phyloP scores from a whole-genome alignment of 2,888 invertebrate genomes.

The Salticus scenicus region DNA sequence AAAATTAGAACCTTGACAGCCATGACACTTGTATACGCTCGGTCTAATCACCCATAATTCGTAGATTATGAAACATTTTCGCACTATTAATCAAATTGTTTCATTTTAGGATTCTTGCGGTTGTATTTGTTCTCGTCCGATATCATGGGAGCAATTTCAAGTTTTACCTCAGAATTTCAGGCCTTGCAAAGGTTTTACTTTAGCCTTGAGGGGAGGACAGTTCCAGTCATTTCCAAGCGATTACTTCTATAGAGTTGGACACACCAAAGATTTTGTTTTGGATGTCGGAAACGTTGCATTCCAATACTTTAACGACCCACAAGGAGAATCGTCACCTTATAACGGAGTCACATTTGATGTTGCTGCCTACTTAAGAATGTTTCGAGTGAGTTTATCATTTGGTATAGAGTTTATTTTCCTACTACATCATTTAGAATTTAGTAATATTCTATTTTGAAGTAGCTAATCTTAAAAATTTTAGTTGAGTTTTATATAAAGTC shows the following conservation, averaged over 20 bases:
- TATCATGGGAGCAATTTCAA: constrained; percentile 58
- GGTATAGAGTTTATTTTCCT: too few species aligned
- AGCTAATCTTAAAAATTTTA: too few species aligned
- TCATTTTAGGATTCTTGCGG: constrained; percentile 51
- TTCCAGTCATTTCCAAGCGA: constrained; percentile 52
- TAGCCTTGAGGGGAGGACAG: constrained; percentile 51
- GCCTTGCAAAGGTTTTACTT: constrained; percentile 55
- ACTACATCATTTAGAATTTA: too few species aligned
- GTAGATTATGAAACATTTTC: too few species aligned
- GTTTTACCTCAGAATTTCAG: constrained; percentile 56
- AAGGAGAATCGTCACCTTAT: constrained; percentile 49
- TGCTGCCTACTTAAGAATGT: constrained; percentile 47
- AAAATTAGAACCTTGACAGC: too few species aligned
- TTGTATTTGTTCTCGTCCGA: constrained; percentile 53
- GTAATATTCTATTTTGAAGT: too few species aligned
- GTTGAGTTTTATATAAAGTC: too few species aligned
- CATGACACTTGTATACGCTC: too few species aligned
- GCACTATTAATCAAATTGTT: too few species aligned
- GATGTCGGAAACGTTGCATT: constrained; percentile 41
- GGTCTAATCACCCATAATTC: too few species aligned
- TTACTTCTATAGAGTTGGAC: constrained; percentile 48
- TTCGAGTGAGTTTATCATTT: constrained; percentile 41
- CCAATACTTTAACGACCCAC: constrained; percentile 48
- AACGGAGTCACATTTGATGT: constrained; percentile 59
- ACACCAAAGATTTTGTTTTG: constrained; percentile 48